Conservation (phyloP, 2,797 vertebrate genomes). For the Enteromius fasciolatus region DNA sequence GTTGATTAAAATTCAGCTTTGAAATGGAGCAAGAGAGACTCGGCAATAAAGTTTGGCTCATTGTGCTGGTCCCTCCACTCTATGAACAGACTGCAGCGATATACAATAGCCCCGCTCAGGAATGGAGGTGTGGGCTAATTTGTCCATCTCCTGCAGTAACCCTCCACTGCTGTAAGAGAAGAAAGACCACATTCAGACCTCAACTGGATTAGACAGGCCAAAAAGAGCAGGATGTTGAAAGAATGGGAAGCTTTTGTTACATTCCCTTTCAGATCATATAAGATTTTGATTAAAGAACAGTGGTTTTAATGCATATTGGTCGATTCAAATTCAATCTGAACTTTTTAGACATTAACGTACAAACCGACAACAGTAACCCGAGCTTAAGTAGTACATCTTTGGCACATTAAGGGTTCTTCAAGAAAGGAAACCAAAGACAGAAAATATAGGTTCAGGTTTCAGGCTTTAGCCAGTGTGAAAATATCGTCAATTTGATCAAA, state of each 20-base stretch:
- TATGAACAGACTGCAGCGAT: conserved; percentile 60
- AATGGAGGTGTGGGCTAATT: conserved; percentile 63
- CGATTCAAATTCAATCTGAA: conserved; percentile 94
- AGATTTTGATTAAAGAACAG: conserved; percentile 81
- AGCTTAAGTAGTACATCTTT: conserved; percentile 87
- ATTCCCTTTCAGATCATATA: conserved; percentile 82
- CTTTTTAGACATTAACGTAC: conserved; percentile 88
- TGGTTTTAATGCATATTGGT: conserved; percentile 89
- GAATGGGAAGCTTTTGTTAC: conserved; percentile 84
- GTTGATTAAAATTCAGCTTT: conserved; percentile 1
- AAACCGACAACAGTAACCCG: conserved; percentile 92
- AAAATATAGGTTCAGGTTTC: conserved; percentile 96
- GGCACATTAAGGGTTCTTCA: conserved; percentile 89
- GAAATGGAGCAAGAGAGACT: conserved; percentile 10
- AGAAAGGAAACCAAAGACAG: conserved; percentile 92
- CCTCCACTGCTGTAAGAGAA: conserved; percentile 68
- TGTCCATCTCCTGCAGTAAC: conserved; percentile 64
- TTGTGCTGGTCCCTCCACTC: conserved; percentile 40
- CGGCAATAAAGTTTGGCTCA: conserved; percentile 17
- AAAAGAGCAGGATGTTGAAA: conserved; percentile 76
- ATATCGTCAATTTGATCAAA: conserved; percentile 97
- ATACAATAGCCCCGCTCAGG: conserved; percentile 64
- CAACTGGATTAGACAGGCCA: conserved; percentile 82
- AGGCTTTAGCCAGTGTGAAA: conserved; percentile 90
- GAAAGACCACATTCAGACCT: conserved; percentile 70